Evolutionary conservation across 1,140 invertebrate species (phyloP), one percentile per base, ranked within the genome.

Genomic region (Bombus breviceps): DNA sequence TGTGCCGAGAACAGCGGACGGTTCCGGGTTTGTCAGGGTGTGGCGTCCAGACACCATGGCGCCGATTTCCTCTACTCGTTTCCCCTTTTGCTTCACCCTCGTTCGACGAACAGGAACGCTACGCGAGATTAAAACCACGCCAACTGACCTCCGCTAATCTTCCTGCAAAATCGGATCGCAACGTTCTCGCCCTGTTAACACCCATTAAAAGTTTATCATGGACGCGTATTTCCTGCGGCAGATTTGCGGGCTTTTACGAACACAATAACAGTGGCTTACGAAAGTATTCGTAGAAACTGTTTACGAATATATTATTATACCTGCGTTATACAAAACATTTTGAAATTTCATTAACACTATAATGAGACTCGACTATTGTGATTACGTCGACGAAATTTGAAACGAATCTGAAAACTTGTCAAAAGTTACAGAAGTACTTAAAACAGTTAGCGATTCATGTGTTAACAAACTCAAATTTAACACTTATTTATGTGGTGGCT

Each of bases 11-110:
- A n/a, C 76, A 47, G 53, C 25, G n/a, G 62, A 28, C 39, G 47
- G 34, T 74, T 37, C 57, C 34, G 77, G 82, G 64, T 15, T 75
- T 53, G 76, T 62, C 81, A 80, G 90, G 89, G 90, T 91, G 91
- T 91, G 91, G 89, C 89, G 86, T 92, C 90, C 86, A 89, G 91
- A 91, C 91, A 87, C 88, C 82, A 81, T 87, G 91, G 90, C 90
- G 91, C 90, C 91, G 75, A 81, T 85, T 57, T 80, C 81, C 80
- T 28, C 25, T 62, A 13, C 59, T 82, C 68, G 2, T n/a, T 78
- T 71, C 62, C 64, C 43, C 53, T 25, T 82, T 39, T 62, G 6
- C 71, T 62, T 81, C 53, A 32, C 62, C 71, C 43, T 59, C 62
- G 10, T 68, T 53, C 59, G 4, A 25, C 3, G 22, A 25, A 12